Conservation (phyloP, 2,797 vertebrate genomes). For the Cryptoblepharus egeriae region DNA sequence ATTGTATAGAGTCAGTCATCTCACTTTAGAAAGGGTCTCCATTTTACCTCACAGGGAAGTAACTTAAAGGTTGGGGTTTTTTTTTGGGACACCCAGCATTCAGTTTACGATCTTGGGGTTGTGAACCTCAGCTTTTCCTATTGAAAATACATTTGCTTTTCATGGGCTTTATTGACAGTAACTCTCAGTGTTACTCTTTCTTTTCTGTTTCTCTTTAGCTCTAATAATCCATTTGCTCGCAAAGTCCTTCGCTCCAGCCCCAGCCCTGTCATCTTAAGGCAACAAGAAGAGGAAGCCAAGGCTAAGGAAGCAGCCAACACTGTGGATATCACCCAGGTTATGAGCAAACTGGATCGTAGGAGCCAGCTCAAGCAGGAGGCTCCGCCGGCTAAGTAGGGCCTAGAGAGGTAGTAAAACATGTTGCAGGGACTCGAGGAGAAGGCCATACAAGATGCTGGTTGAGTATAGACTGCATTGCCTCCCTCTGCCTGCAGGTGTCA, state of each 20-base stretch:
- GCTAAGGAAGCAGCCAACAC: slow-evolving; percentile 87
- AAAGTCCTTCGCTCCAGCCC: slow-evolving; percentile 87
- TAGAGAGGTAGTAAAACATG: slow-evolving; percentile 37
- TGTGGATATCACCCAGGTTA: slow-evolving; percentile 98
- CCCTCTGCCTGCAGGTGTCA: slow-evolving; percentile 70
- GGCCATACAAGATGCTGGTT: slow-evolving; percentile 21
- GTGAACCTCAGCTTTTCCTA: not conserved
- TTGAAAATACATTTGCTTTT: not conserved
- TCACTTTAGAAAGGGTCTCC: not conserved
- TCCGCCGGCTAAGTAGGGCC: slow-evolving; percentile 69
- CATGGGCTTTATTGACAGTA: not conserved
- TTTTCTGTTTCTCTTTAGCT: slow-evolving; percentile 60
- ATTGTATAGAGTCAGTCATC: not conserved
- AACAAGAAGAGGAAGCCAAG: slow-evolving; percentile 89
- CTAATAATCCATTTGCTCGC: slow-evolving; percentile 85
- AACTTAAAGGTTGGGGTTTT: not conserved
- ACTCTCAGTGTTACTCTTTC: not conserved
- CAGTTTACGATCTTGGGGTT: not conserved
- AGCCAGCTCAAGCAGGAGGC: slow-evolving; percentile 73
- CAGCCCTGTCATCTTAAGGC: slow-evolving; percentile 91
- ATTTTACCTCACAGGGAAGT: too few species aligned
- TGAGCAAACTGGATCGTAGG: slow-evolving; percentile 95
- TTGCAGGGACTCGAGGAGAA: slow-evolving; percentile 50
- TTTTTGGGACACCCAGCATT: not conserved
- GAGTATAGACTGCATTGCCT: slow-evolving; percentile 50